Percentiles rank a stretch among this genome's conserved stretches.
Evolutionary conservation across 92 coral and sea anemone species (phyloP).

Genomic region (Parazoanthus swiftii): DNA sequence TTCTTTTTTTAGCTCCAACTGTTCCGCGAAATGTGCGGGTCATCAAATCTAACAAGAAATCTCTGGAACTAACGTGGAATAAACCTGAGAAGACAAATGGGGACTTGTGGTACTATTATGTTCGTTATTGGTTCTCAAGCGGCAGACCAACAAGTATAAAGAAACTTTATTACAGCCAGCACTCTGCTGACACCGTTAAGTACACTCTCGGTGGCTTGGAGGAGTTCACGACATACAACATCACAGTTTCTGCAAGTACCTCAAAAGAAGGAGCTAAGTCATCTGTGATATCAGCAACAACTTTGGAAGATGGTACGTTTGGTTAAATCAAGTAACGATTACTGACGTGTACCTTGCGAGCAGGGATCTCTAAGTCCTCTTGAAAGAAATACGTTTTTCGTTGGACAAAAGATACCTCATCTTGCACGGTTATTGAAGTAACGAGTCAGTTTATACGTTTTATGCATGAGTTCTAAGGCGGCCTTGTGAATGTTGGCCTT

Average conservation of each 20-base stretch:
- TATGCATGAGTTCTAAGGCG: too few species aligned
- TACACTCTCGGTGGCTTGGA: not conserved
- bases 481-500: too few species aligned
- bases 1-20: constrained; percentile 1
- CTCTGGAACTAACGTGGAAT: constrained; percentile 3
- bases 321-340: too few species aligned
- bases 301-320: constrained; percentile 39
- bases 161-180: not conserved
- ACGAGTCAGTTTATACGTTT: too few species aligned
- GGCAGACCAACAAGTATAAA: not conserved
- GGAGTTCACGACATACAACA: constrained; percentile 15
- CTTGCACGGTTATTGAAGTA: too few species aligned
- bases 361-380: too few species aligned
- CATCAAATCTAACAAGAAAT: not conserved
- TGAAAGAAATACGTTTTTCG: too few species aligned
- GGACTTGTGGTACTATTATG: not conserved
- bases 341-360: too few species aligned
- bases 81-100: constrained; percentile 24
- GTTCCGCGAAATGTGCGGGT: constrained; percentile 24
- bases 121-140: not conserved
- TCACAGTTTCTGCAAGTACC: constrained; percentile 15
- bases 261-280: constrained; percentile 9
- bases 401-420: too few species aligned
- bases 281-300: not conserved
- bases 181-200: not conserved